Conservation (phyloP, 2,113 vertebrate species). For the Muntiacus reevesi region DNA sequence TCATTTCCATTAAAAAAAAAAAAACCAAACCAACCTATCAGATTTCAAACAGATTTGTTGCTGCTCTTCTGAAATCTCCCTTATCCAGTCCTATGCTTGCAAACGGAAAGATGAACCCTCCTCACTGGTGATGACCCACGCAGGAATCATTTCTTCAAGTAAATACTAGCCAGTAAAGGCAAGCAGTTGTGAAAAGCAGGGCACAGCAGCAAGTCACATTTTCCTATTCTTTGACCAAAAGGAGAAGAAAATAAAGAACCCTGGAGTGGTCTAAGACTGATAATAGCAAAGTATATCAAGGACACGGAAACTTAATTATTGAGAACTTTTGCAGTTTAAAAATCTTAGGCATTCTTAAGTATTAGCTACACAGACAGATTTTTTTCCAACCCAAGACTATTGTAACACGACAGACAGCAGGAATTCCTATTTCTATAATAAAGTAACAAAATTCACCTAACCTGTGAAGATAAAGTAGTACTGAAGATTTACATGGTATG, state of each 20-base stretch:
- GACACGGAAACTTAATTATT: slow-evolving; percentile 16
- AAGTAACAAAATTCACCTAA: slow-evolving; percentile 38
- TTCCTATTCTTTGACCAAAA: slow-evolving; percentile 58
- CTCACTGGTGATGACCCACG: not conserved
- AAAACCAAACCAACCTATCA: not conserved
- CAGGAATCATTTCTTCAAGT: not conserved
- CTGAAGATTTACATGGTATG: slow-evolving; percentile 16
- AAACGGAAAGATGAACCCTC: slow-evolving; percentile 7
- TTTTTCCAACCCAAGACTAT: not conserved
- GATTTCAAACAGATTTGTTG: slow-evolving; percentile 22
- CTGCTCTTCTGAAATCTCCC: not conserved
- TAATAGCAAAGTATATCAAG: slow-evolving; percentile 35
- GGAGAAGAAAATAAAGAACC: slow-evolving; percentile 55
- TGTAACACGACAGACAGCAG: slow-evolving; percentile 10
- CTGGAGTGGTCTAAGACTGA: not conserved
- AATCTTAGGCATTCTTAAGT: slow-evolving; percentile 27
- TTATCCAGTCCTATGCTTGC: not conserved
- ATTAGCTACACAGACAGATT: not conserved
- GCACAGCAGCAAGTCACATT: not conserved
- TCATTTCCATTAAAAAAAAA: not conserved
- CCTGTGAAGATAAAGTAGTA: slow-evolving; percentile 51
- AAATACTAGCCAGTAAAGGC: slow-evolving; percentile 4
- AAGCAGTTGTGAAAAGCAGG: slow-evolving; percentile 12
- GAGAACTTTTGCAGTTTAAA: slow-evolving; percentile 8
- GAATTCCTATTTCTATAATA: slow-evolving; percentile 47